These are phyloP conservation scores for Clitarchus hookeri DNA, from an alignment of 2,888 invertebrate species.

Conservation along the genomic window DNA sequence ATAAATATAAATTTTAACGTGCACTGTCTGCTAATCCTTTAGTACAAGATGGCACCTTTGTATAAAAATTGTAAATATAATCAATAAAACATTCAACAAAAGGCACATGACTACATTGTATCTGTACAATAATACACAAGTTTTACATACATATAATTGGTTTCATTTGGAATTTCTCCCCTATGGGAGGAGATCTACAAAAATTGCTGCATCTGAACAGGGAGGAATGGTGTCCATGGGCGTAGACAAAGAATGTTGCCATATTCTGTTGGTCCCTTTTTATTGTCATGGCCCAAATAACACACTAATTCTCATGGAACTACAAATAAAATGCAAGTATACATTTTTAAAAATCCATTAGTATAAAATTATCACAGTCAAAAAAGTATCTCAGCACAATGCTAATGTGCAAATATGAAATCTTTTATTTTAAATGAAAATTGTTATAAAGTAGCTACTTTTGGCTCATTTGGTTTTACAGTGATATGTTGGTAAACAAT, in stretches of 20 bases:
- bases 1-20: neutral
- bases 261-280: conserved; percentile 5
- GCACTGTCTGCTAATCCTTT: neutral
- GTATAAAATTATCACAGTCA: conserved; percentile 20
- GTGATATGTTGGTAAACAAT: no score
- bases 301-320: neutral
- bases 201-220: neutral
- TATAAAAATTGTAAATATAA: conserved; percentile 14
- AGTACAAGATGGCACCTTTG: neutral
- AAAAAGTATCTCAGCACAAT: conserved; percentile 20
- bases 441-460: no score
- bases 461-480: no score
- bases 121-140: neutral
- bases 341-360: neutral
- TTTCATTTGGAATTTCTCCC: neutral
- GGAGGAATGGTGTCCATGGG: neutral
- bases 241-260: neutral
- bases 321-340: neutral
- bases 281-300: neutral
- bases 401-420: neutral
- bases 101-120: neutral
- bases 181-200: neutral
- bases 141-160: neutral
- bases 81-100: conserved; percentile 2
- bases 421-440: neutral